Evolutionary conservation across 2,888 invertebrate genomes (phyloP).

Genomic region (Neuroscelio doddi): DNA sequence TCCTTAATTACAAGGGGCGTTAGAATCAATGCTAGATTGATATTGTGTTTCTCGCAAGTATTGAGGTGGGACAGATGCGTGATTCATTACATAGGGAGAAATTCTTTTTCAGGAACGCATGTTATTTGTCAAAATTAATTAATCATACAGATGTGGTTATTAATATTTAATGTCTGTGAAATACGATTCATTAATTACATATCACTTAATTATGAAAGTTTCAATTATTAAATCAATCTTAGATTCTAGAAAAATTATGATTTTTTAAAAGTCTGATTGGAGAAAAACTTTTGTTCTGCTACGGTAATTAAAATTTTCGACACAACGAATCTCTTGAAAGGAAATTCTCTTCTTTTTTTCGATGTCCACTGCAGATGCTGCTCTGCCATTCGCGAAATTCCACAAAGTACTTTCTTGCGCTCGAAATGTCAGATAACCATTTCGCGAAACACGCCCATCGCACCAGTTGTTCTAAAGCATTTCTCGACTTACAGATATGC

Average conservation of each 20-base stretch:
- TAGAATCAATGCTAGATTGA: neutral
- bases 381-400: slow-evolving; percentile 35
- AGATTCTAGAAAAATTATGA: too few relatives aligned
- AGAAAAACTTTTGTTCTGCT: slow-evolving; percentile 18
- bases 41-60: too few relatives aligned
- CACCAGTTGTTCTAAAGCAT: slow-evolving; percentile 37
- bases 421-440: slow-evolving; percentile 39
- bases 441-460: slow-evolving; percentile 41
- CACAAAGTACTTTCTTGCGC: slow-evolving; percentile 15
- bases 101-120: too few relatives aligned
- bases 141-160: too few relatives aligned
- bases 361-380: slow-evolving; percentile 25
- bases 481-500: slow-evolving; percentile 38
- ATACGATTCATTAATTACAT: too few relatives aligned
- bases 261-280: too few relatives aligned
- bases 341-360: slow-evolving; percentile 6
- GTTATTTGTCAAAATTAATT: too few relatives aligned
- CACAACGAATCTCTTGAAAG: neutral
- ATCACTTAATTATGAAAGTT: too few relatives aligned
- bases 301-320: slow-evolving; percentile 22
- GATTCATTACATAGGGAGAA: too few relatives aligned
- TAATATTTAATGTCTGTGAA: too few relatives aligned
- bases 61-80: too few relatives aligned
- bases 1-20: slow-evolving; percentile 2
- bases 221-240: too few relatives aligned